These are phyloP conservation scores for Ruditapes philippinarum DNA, from an alignment of 1,140 invertebrate species.

Conservation along the genomic window DNA sequence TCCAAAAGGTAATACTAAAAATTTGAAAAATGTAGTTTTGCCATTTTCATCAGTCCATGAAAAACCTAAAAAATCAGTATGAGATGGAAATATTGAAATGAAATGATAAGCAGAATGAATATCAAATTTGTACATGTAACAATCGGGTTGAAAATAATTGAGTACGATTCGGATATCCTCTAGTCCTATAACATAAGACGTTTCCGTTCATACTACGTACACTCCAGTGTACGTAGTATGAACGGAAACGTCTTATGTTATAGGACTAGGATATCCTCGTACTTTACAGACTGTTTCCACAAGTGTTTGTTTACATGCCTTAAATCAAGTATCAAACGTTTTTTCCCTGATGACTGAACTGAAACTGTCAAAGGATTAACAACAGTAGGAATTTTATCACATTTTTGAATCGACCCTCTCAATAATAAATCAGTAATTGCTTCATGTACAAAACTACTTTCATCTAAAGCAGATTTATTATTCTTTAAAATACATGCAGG, in stretches of 20 bases:
- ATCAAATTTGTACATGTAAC: constrained; percentile 40
- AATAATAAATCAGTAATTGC: constrained; percentile 36
- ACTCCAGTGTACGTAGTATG: too few relatives aligned
- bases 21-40: neutral
- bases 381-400: neutral
- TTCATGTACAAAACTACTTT: constrained; percentile 1
- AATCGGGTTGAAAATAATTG: constrained; percentile 10
- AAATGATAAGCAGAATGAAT: constrained; percentile 47
- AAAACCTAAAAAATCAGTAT: constrained; percentile 35
- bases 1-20: constrained; percentile 45
- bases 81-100: constrained; percentile 26
- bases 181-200: too few relatives aligned
- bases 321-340: constrained; percentile 50
- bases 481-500: neutral
- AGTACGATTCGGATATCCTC: neutral
- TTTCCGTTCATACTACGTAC: too few relatives aligned
- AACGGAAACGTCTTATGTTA: too few relatives aligned
- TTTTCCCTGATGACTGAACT: constrained; percentile 24
- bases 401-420: constrained; percentile 13
- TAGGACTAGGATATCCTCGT: constrained; percentile 46
- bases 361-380: constrained; percentile 51
- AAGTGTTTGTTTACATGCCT: constrained; percentile 44
- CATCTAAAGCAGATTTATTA: constrained; percentile 19
- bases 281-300: constrained; percentile 50
- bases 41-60: constrained; percentile 2